Percentiles rank a stretch among this genome's conserved stretches.
Evolutionary conservation across 1,140 invertebrate species (phyloP).

Genomic region (Scaptomyza graminum): DNA sequence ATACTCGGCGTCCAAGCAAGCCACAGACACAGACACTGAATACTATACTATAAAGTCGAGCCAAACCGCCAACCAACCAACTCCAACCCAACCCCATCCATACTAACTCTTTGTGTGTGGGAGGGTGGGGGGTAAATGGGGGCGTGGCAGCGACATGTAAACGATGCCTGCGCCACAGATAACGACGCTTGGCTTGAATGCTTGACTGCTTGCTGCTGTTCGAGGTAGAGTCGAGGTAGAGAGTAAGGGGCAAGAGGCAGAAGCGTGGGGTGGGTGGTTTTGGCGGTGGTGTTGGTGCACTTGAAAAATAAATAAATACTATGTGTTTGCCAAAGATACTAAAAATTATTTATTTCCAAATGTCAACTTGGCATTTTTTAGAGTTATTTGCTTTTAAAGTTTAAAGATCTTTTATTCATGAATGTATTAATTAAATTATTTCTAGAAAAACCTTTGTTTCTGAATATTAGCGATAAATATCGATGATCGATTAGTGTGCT

Average conservation of each 20-base stretch:
- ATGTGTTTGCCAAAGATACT: background rate
- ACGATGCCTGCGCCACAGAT: constrained; percentile 46
- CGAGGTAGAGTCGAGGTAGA: too few species aligned
- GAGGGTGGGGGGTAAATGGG: too few species aligned
- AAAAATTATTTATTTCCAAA: background rate
- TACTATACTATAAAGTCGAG: background rate
- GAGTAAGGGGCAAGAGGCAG: background rate
- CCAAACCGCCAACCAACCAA: too few species aligned
- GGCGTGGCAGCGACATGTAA: constrained; percentile 49
- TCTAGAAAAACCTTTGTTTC: background rate
- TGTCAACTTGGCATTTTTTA: too few species aligned
- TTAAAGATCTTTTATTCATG: too few species aligned
- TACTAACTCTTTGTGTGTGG: too few species aligned
- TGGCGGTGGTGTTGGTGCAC: background rate
- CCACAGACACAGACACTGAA: background rate
- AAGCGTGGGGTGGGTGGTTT: background rate
- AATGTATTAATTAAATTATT: too few species aligned
- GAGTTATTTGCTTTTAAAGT: background rate
- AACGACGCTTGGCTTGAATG: constrained; percentile 12
- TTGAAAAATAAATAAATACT: background rate
- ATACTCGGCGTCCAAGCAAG: constrained; percentile 55
- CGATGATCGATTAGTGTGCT: background rate
- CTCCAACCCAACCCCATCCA: background rate
- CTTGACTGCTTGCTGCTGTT: background rate
- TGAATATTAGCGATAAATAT: background rate